phyloP scores from a whole-genome alignment of 2,113 vertebrate species.

The Romanogobio albipinnatus region DNA sequence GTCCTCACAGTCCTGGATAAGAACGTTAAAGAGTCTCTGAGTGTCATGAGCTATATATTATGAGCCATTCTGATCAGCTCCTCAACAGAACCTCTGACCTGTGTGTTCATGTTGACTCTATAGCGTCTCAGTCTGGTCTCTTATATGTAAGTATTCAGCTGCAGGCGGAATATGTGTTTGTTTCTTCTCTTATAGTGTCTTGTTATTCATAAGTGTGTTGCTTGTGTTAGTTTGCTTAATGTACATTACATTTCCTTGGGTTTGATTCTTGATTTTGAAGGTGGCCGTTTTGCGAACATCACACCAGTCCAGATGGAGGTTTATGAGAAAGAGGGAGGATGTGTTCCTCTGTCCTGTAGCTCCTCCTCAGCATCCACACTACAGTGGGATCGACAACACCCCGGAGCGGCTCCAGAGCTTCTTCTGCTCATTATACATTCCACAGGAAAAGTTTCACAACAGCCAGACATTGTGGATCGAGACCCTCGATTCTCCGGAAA shows the following conservation, averaged over 20 bases:
- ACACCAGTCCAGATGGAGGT: not conserved
- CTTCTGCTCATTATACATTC: fast-evolving
- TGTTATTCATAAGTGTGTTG: not conserved
- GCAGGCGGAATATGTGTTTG: not conserved
- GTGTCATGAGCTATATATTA: not conserved
- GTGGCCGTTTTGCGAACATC: not conserved
- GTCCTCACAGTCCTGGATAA: not conserved
- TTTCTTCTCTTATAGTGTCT: not conserved
- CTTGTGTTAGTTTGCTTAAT: not conserved
- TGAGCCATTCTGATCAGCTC: not conserved
- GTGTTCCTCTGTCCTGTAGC: conserved; percentile 21
- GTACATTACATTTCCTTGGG: not conserved
- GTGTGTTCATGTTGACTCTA: not conserved
- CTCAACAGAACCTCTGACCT: not conserved
- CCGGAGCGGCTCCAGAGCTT: not conserved
- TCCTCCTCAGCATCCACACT: not conserved
- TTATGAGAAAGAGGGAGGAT: not conserved
- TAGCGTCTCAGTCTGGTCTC: not conserved
- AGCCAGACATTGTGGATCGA: not conserved
- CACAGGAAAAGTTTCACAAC: not conserved
- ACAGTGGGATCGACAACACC: conserved; percentile 32
- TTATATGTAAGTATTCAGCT: not conserved
- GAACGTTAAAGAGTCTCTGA: not conserved
- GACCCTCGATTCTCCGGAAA: not conserved
- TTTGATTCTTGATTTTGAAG: not conserved